These are phyloP conservation scores for Microplitis manilae DNA, from an alignment of 2,888 invertebrate species.

Conservation along the genomic window DNA sequence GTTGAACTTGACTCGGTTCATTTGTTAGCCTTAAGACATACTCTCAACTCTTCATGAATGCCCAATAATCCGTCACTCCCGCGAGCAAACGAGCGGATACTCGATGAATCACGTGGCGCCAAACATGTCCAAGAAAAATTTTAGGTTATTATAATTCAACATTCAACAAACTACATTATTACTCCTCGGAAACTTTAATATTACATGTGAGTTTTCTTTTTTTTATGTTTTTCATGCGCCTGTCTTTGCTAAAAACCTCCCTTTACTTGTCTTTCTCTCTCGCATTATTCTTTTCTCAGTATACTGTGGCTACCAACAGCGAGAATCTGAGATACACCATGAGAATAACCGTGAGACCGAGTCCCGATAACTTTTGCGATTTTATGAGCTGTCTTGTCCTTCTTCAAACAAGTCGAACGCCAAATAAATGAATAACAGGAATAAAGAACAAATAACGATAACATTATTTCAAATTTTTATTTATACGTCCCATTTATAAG, in stretches of 20 bases:
- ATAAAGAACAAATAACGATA: conserved; percentile 21
- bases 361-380: conserved; percentile 42
- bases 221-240: not conserved
- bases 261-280: not conserved
- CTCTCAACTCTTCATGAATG: conserved; percentile 43
- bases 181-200: not conserved
- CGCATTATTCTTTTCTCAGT: conserved; percentile 5
- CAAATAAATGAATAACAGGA: conserved; percentile 31
- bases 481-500: too few species aligned
- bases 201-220: not conserved
- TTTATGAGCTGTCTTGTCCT: conserved; percentile 45
- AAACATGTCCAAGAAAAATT: conserved; percentile 35
- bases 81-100: conserved; percentile 33
- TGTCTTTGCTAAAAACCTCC: not conserved
- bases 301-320: conserved; percentile 33
- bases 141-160: not conserved
- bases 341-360: conserved; percentile 39
- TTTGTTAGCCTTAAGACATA: conserved; percentile 40
- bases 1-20: conserved; percentile 25
- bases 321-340: not conserved
- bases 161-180: not conserved
- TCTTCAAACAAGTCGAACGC: conserved; percentile 36
- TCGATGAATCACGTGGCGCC: conserved; percentile 43
- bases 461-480: not conserved
- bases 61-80: conserved; percentile 50